Evolutionary conservation across 2,797 vertebrate genomes (phyloP).

Genomic region (Tamandua tetradactyla): DNA sequence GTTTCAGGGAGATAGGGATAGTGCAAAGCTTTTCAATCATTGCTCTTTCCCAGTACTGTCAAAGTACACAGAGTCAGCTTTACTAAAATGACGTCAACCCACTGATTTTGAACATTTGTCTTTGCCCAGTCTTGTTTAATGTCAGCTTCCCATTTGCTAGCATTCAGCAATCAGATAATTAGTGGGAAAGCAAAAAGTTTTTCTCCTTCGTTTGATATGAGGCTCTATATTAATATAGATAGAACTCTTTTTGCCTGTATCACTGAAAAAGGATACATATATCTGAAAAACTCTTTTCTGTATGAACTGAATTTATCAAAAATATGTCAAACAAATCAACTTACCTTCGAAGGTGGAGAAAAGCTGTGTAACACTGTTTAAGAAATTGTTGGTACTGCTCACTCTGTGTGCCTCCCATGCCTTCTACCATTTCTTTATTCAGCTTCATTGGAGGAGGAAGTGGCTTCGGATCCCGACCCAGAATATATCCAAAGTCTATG

Average conservation of each 20-base stretch:
- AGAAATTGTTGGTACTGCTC: conserved; percentile 99
- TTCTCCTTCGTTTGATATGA: not conserved
- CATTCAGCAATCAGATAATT: not conserved
- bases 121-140: not conserved
- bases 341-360: conserved; percentile 96
- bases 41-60: not conserved
- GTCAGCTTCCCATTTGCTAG: not conserved
- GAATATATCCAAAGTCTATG: conserved; percentile 98
- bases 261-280: not conserved
- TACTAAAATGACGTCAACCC: not conserved
- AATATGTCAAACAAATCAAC: not conserved
- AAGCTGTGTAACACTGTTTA: conserved; percentile 98
- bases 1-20: not conserved
- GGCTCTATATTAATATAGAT: not conserved
- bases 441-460: conserved; percentile 99
- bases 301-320: not conserved
- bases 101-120: not conserved
- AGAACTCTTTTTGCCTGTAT: not conserved
- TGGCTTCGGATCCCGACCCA: conserved; percentile 98
- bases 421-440: conserved; percentile 99
- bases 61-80: not conserved
- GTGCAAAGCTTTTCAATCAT: not conserved
- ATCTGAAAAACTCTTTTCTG: not conserved
- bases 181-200: not conserved
- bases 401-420: conserved; percentile 98